Evolutionary conservation across 2,797 vertebrate genomes (phyloP).

Genomic region (Tolypeutes matacus): DNA sequence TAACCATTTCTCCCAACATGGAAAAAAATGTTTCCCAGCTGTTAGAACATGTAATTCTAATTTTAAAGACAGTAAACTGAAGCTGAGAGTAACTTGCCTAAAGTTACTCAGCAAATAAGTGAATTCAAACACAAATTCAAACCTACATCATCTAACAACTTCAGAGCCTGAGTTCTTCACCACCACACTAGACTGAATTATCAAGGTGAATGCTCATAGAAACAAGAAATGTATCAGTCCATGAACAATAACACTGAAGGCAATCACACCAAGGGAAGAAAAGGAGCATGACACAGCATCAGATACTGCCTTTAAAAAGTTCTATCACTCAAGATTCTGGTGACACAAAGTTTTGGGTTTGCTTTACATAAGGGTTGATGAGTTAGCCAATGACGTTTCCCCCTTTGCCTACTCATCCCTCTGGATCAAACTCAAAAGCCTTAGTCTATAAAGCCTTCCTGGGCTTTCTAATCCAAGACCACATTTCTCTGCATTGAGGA

Average conservation of each 20-base stretch:
- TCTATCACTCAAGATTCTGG: neutral
- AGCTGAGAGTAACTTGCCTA: neutral
- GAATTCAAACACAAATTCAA: conserved; percentile 3
- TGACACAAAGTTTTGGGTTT: neutral
- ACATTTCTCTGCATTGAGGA: neutral
- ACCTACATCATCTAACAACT: neutral
- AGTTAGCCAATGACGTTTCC: neutral
- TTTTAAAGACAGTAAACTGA: conserved; percentile 48
- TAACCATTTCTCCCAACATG: neutral
- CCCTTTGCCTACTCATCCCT: neutral
- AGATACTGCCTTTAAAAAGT: conserved; percentile 1
- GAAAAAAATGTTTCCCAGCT: neutral
- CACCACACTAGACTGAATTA: neutral
- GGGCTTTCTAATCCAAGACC: neutral
- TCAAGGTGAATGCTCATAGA: neutral
- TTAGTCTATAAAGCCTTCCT: neutral
- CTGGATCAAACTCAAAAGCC: conserved; percentile 5
- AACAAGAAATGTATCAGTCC: neutral
- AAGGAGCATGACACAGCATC: neutral
- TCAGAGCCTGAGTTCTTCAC: neutral
- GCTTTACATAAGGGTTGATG: neutral
- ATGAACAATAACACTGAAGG: neutral
- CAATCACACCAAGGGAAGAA: neutral
- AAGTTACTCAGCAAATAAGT: neutral
- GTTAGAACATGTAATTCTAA: neutral